phyloP scores from a whole-genome alignment of 23 tunicate species.

The Ciona savignyi region DNA sequence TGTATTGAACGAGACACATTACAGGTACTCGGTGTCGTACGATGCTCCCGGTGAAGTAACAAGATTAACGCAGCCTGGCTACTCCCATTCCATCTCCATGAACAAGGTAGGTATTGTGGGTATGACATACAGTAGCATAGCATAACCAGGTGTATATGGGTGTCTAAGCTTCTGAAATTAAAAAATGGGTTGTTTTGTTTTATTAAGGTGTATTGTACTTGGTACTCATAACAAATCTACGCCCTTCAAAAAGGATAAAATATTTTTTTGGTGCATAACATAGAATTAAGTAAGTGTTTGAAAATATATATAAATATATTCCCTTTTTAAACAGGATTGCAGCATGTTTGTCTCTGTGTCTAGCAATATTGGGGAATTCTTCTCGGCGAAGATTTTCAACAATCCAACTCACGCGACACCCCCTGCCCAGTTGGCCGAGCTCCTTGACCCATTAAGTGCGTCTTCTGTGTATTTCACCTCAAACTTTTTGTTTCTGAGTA shows the following conservation, averaged over 20 bases:
- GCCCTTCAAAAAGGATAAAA: too few species aligned
- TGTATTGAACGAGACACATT: too few species aligned
- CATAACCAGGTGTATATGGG: too few species aligned
- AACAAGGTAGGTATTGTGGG: conserved; percentile 34
- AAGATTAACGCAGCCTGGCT: conserved; percentile 49
- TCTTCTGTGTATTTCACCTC: not conserved
- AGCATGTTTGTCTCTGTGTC: conserved; percentile 64
- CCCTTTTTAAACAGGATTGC: conserved; percentile 35
- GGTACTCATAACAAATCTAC: too few species aligned
- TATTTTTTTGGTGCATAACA: too few species aligned
- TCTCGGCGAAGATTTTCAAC: conserved; percentile 57
- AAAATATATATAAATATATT: too few species aligned
- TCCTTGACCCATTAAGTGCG: conserved; percentile 57
- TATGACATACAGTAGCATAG: too few species aligned
- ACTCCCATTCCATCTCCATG: conserved; percentile 62
- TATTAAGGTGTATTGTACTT: too few species aligned
- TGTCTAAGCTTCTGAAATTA: too few species aligned
- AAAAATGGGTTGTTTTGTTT: too few species aligned
- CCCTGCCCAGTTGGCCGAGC: conserved; percentile 32
- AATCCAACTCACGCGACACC: too few species aligned
- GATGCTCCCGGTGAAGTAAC: conserved; percentile 18
- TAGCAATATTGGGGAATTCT: conserved; percentile 67
- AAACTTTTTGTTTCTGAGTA: too few species aligned
- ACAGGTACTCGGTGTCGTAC: conserved; percentile 52
- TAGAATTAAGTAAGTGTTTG: not conserved